Conservation (phyloP, 2,888 invertebrate genomes). For the Capitulum mitella region DNA sequence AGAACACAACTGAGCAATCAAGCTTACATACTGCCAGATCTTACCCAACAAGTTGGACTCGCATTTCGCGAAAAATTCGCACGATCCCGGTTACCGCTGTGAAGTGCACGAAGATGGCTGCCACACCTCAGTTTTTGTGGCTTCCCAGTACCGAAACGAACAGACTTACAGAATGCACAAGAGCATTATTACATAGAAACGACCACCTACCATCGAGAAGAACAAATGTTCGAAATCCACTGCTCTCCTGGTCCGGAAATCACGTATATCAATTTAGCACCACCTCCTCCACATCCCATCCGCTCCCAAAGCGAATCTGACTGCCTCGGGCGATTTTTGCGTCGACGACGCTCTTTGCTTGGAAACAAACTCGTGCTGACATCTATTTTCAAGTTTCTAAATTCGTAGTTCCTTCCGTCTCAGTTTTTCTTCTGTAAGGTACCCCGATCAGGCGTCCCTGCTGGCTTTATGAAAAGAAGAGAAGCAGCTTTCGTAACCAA, state of each 20-base stretch:
- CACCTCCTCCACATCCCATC: background rate
- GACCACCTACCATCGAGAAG: background rate
- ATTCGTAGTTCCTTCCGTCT: too few species aligned
- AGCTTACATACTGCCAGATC: too few species aligned
- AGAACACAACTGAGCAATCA: too few species aligned
- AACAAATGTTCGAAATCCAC: background rate
- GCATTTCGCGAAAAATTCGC: too few species aligned
- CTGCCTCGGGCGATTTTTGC: background rate
- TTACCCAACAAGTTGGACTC: too few species aligned
- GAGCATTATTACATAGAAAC: too few species aligned
- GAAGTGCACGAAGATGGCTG: background rate
- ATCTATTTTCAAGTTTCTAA: too few species aligned
- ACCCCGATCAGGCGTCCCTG: too few species aligned
- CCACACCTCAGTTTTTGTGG: conserved; percentile 17
- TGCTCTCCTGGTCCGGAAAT: background rate
- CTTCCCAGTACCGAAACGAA: background rate
- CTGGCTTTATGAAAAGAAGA: too few species aligned
- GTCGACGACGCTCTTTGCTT: background rate
- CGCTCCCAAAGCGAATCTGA: background rate
- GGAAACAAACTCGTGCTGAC: background rate
- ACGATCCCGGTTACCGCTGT: background rate
- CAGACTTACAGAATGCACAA: background rate
- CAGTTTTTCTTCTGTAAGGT: too few species aligned
- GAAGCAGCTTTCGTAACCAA: too few species aligned
- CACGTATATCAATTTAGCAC: background rate